A percentile compares a stretch with the other conserved stretches of the same genome.
phyloP scores from a whole-genome alignment of 2,797 vertebrate genomes.

The Esox masquinongy region DNA sequence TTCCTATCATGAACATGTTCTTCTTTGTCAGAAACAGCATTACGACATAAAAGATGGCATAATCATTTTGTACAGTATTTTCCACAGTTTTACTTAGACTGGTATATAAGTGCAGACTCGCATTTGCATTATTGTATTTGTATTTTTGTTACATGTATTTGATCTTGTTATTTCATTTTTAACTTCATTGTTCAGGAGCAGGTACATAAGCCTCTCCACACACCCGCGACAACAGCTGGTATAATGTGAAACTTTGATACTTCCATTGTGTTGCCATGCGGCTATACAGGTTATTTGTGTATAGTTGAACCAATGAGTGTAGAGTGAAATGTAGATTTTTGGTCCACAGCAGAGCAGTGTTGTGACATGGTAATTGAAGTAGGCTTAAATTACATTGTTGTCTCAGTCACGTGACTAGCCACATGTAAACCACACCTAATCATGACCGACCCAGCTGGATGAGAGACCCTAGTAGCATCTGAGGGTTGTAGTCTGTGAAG shows the following conservation, averaged over 20 bases:
- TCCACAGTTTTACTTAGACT: too few relatives aligned
- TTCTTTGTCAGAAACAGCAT: neutral
- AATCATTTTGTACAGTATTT: too few relatives aligned
- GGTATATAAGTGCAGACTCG: too few relatives aligned
- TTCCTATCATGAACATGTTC: neutral
- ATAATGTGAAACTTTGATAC: too few relatives aligned
- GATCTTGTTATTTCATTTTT: too few relatives aligned
- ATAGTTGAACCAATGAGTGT: neutral
- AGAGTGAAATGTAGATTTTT: neutral
- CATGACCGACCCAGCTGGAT: neutral
- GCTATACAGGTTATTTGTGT: neutral
- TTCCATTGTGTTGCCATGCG: too few relatives aligned
- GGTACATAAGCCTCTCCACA: too few relatives aligned
- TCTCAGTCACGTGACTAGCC: neutral
- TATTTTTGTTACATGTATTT: too few relatives aligned
- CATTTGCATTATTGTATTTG: too few relatives aligned
- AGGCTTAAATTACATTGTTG: neutral
- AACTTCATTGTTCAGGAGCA: too few relatives aligned
- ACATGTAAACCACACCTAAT: conserved; percentile 2
- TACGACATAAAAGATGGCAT: neutral
- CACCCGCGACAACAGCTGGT: too few relatives aligned
- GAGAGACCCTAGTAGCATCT: neutral
- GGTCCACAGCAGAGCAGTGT: neutral
- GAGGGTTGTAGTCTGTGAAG: neutral
- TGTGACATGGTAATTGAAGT: conserved; percentile 3